phyloP scores from a whole-genome alignment of 2,888 invertebrate genomes.

The Eupeodes luniger region DNA sequence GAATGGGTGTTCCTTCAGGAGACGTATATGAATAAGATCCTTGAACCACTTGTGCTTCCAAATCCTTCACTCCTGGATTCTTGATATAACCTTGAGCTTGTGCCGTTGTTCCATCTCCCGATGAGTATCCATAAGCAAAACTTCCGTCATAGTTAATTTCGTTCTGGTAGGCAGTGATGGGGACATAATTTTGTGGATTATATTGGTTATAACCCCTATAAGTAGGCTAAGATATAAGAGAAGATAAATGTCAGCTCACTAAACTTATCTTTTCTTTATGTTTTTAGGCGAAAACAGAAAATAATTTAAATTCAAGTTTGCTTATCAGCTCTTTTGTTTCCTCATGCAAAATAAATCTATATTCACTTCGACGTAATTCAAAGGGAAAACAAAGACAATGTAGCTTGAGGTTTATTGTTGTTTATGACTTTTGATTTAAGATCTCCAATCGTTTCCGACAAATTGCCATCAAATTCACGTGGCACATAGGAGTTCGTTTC shows the following conservation, averaged over 20 bases:
- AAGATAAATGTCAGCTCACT: constrained; percentile 49
- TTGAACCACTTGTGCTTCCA: constrained; percentile 89
- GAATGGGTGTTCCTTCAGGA: constrained; percentile 89
- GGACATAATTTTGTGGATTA: constrained; percentile 82
- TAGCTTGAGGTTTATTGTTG: constrained; percentile 59
- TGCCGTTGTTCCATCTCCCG: constrained; percentile 91
- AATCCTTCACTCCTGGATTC: constrained; percentile 88
- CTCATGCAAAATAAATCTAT: not conserved
- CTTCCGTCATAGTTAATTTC: constrained; percentile 84
- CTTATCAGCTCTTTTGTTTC: constrained; percentile 71
- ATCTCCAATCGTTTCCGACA: constrained; percentile 66
- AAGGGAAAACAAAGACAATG: constrained; percentile 32
- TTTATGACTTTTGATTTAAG: constrained; percentile 60
- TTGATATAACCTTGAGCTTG: constrained; percentile 91
- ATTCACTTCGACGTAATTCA: constrained; percentile 57
- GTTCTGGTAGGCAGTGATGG: constrained; percentile 84
- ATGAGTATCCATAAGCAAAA: constrained; percentile 87
- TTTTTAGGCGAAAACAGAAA: constrained; percentile 73
- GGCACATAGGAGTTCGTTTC: not conserved
- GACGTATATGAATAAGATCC: constrained; percentile 91
- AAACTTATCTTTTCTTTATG: constrained; percentile 64
- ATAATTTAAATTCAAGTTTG: constrained; percentile 54
- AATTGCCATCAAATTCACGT: constrained; percentile 64
- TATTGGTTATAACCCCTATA: constrained; percentile 81
- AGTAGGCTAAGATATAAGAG: constrained; percentile 76